phyloP scores from a whole-genome alignment of 2,113 vertebrate species.

The Gymnocephalus cernua region DNA sequence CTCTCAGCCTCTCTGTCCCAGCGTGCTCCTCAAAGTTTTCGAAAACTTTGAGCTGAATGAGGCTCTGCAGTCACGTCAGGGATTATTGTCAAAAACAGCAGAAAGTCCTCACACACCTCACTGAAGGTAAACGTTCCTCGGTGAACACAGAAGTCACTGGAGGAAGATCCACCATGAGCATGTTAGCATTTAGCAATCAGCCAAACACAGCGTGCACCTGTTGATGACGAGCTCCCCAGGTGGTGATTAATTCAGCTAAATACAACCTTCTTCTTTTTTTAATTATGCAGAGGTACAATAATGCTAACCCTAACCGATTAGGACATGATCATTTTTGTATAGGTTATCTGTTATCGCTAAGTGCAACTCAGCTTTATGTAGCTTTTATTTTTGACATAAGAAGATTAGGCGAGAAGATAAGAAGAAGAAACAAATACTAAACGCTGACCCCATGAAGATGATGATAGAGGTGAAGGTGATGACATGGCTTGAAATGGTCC shows the following conservation, averaged over 20 bases:
- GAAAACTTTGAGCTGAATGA: no score
- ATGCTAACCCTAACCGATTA: no score
- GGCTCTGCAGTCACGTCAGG: neutral
- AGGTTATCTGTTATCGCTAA: no score
- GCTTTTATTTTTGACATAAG: neutral
- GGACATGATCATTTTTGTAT: no score
- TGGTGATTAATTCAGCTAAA: no score
- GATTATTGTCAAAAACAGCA: neutral
- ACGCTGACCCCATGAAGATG: neutral
- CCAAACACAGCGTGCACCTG: neutral
- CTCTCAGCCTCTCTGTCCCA: no score
- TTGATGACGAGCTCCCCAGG: neutral
- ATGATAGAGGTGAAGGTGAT: neutral
- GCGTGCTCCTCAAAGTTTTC: no score
- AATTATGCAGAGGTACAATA: no score
- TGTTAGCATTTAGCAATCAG: neutral
- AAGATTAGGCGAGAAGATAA: neutral
- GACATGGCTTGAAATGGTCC: neutral
- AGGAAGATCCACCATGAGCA: neutral
- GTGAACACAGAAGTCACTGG: neutral
- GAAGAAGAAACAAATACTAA: neutral
- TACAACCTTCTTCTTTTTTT: no score
- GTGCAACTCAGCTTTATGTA: neutral
- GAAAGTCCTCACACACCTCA: no score
- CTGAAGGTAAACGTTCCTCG: neutral